Conservation (phyloP, 2,888 invertebrate genomes). For the Ametastegia equiseti region DNA sequence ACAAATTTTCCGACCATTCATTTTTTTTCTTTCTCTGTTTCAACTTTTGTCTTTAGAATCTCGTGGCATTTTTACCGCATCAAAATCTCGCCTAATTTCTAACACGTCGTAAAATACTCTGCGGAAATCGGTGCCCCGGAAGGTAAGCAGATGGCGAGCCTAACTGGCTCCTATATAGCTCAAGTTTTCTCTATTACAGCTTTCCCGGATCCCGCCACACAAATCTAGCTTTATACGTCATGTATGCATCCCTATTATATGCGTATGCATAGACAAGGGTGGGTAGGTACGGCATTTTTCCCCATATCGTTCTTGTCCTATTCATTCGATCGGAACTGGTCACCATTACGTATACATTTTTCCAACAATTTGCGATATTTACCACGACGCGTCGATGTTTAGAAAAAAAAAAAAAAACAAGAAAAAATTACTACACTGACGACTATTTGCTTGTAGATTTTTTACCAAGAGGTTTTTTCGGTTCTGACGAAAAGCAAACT, state of each 20-base stretch:
- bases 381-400: background rate
- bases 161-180: background rate
- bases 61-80: background rate
- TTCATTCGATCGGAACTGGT: conserved; percentile 45
- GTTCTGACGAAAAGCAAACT: background rate
- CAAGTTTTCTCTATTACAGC: background rate
- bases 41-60: no score
- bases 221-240: conserved; percentile 8
- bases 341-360: conserved; percentile 39
- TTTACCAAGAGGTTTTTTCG: background rate
- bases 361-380: conserved; percentile 19
- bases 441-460: conserved; percentile 17
- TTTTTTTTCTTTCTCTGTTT: background rate
- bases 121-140: conserved; percentile 18
- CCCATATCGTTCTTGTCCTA: conserved; percentile 28
- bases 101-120: background rate
- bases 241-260: conserved; percentile 21
- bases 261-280: conserved; percentile 29
- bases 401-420: background rate
- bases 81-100: background rate
- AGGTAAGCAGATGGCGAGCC: conserved; percentile 33
- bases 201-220: conserved; percentile 1
- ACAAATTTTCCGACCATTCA: background rate
- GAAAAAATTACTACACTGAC: background rate
- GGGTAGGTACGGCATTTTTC: conserved; percentile 18